Evolutionary conservation across 1,140 invertebrate species (phyloP).

Genomic region (Dendrolimus punctatus): DNA sequence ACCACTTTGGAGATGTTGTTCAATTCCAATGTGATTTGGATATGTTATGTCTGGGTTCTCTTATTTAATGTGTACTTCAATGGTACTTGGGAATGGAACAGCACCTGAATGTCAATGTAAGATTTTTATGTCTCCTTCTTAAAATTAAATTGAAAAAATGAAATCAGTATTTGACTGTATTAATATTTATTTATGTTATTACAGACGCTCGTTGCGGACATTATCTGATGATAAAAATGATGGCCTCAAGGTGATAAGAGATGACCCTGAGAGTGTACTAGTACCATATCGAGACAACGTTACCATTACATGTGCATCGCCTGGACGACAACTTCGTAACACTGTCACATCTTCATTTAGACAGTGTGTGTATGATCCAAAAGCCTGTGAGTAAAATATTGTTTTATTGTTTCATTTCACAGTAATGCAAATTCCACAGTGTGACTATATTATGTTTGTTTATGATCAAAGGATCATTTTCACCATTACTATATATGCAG

Average conservation of each 20-base stretch:
- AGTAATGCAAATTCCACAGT: neutral
- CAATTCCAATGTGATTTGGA: slow-evolving; percentile 95
- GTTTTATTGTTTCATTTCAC: no score
- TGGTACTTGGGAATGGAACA: slow-evolving; percentile 95
- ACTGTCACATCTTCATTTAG: slow-evolving; percentile 88
- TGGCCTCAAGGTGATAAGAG: slow-evolving; percentile 82
- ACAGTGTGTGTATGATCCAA: slow-evolving; percentile 96
- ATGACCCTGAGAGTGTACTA: slow-evolving; percentile 84
- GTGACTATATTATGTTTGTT: neutral
- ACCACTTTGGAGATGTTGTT: slow-evolving; percentile 92
- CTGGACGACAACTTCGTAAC: slow-evolving; percentile 83
- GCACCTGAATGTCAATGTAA: slow-evolving; percentile 93
- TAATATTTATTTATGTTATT: slow-evolving; percentile 25
- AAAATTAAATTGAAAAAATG: no score
- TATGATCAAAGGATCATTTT: neutral
- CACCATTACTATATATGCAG: slow-evolving; percentile 38
- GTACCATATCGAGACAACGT: slow-evolving; percentile 93
- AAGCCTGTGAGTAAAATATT: slow-evolving; percentile 74
- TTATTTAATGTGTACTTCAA: slow-evolving; percentile 89
- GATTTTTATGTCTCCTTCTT: slow-evolving; percentile 32
- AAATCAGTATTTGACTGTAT: neutral
- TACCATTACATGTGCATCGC: slow-evolving; percentile 84
- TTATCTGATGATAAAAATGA: slow-evolving; percentile 91
- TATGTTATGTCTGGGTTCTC: slow-evolving; percentile 91
- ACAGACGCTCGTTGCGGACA: slow-evolving; percentile 90